Base-by-base conservation (phyloP, 2,888 invertebrate genomes). In the Polymixis flavicincta region DNA sequence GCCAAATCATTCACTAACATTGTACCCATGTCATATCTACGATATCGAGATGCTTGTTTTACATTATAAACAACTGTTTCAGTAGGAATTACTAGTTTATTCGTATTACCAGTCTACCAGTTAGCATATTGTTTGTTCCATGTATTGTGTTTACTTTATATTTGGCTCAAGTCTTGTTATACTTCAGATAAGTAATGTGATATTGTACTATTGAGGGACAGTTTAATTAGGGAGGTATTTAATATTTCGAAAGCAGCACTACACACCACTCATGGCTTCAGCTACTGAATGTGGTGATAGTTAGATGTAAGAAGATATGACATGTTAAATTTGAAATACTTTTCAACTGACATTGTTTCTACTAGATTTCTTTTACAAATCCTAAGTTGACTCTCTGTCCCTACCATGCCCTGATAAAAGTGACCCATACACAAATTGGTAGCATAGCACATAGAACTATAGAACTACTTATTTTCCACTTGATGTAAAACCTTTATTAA, bases 61-160 rank as follows among this genome's bases (percentile, higher is more conserved):
- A 80, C 64, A 42, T 69, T 63, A 76, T 81, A 86, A 85, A 88
- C 86, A 85, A 84, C 64, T 61, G 78, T 84, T 82, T 69, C 64
- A 72, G 32, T 76, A 73, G 25, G 68, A 76, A 73, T 74, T 57
- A 59, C 57, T 67, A 28, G 37, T 70, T 57, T 28, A 22, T 70
- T 66, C 32, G 19, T 42, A 54, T 28, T n/a, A 42, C 52, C 37
- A 71, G 25, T 17, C 2, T 65, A 22, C 50, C 13, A 48, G 37
- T 32, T 42, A 65, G 37, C 64, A 45, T 54, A 11, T 82, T 71
- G 22, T 74, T 70, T 64, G 66, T 61, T 54, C 68, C 13, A 52
- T 45, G 32, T 52, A 74, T 57, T 74, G 37, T 61, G 54, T 71
- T 76, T 57, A 54, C 45, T 54, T 66, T 65, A 54, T 71, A 72